These are phyloP conservation scores for Exaiptasia diaphana DNA, from an alignment of 64 coral and sea anemone genomes.

Conservation along the genomic window DNA sequence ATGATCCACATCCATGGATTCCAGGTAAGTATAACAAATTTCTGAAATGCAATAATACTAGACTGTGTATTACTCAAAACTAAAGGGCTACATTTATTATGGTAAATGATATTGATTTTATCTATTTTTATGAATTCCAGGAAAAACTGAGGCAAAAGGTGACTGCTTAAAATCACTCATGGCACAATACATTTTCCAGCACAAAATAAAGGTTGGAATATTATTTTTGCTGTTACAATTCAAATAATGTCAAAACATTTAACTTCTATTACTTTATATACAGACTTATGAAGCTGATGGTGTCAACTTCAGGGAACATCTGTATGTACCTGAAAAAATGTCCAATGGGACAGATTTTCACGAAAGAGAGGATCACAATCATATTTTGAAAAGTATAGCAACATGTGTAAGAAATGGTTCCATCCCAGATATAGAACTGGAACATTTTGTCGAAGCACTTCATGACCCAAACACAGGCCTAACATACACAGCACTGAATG, in stretches of 20 bases:
- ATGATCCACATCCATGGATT: conserved; percentile 56
- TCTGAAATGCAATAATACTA: background rate
- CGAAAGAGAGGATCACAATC: conserved; percentile 12
- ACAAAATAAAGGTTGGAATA: too few relatives aligned
- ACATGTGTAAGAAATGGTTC: background rate
- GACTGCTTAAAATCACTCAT: conserved; percentile 71
- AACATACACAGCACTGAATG: conserved; percentile 51
- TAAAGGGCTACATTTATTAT: background rate
- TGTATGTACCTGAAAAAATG: background rate
- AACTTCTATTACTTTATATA: too few relatives aligned
- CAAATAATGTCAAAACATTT: too few relatives aligned
- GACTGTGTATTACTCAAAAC: background rate
- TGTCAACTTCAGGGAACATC: background rate
- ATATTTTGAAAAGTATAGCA: background rate
- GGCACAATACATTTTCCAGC: conserved; percentile 29
- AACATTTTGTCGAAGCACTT: conserved; percentile 45
- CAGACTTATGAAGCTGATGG: background rate
- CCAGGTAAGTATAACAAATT: background rate
- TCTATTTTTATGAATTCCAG: background rate
- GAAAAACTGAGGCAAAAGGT: conserved; percentile 38
- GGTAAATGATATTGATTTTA: background rate
- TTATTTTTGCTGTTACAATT: too few relatives aligned
- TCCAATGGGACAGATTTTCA: background rate
- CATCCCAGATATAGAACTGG: background rate
- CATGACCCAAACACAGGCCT: conserved; percentile 25